phyloP scores from a whole-genome alignment of 2,113 vertebrate species.

The Cyanoramphus novaezelandiae region DNA sequence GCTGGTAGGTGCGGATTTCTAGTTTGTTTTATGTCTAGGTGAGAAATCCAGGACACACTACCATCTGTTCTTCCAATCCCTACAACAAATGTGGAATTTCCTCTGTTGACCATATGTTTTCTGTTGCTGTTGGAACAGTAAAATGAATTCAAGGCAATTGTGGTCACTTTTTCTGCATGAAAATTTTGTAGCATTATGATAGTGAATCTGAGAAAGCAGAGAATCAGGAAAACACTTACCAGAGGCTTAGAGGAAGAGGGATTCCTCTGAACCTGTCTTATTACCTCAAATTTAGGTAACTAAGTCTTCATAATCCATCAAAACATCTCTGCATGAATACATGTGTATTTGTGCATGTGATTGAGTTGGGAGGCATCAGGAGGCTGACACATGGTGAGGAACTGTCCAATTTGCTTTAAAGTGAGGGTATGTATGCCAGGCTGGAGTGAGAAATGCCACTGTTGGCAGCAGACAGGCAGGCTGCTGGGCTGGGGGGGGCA shows the following conservation, averaged over 20 bases:
- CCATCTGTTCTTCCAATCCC: not conserved
- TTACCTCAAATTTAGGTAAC: not conserved
- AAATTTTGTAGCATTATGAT: not conserved
- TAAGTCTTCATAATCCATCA: not conserved
- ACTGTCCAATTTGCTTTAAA: not conserved
- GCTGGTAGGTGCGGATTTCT: not conserved
- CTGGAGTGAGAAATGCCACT: not conserved
- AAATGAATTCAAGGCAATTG: not conserved
- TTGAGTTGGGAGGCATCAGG: not conserved
- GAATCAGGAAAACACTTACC: not conserved
- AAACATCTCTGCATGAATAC: not conserved
- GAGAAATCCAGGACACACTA: constrained; percentile 1
- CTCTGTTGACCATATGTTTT: not conserved
- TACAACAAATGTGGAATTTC: not conserved
- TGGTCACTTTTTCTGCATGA: not conserved
- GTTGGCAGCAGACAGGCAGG: not conserved
- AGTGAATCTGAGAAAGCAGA: not conserved
- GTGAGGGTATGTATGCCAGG: not conserved
- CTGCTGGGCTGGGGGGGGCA: not conserved
- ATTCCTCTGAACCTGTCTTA: not conserved
- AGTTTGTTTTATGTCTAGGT: not conserved
- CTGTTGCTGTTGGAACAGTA: not conserved
- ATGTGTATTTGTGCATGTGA: not conserved
- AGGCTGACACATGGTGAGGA: not conserved
- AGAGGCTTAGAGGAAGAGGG: not conserved